Evolutionary conservation across 1,140 invertebrate species (phyloP).

Genomic region (Drosophila fuyamai): DNA sequence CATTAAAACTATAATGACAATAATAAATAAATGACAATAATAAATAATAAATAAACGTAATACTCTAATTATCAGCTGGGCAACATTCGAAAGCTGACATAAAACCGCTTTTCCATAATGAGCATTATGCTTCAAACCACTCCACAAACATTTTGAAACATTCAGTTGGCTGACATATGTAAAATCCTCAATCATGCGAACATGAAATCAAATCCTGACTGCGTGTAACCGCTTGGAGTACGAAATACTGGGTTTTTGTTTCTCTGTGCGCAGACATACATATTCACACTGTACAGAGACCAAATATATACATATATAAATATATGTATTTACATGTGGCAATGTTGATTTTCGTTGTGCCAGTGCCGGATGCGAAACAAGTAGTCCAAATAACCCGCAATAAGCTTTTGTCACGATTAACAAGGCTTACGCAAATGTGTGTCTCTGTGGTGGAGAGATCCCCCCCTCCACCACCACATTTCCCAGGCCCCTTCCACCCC

Average conservation of each 20-base stretch:
- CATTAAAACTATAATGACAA: too few species aligned
- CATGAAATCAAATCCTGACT: slow-evolving; percentile 47
- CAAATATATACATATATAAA: slow-evolving; percentile 1
- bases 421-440: slow-evolving; percentile 76
- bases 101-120: slow-evolving; percentile 22
- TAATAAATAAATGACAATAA: too few species aligned
- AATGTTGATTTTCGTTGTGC: slow-evolving; percentile 76
- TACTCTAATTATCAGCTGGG: neutral
- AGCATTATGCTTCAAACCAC: slow-evolving; percentile 35
- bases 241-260: slow-evolving; percentile 36
- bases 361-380: slow-evolving; percentile 78
- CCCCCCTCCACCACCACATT: neutral
- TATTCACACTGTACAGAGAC: neutral
- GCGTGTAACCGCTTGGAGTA: slow-evolving; percentile 41
- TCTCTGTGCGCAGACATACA: slow-evolving; percentile 44
- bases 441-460: slow-evolving; percentile 26
- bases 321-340: slow-evolving; percentile 26
- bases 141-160: slow-evolving; percentile 39
- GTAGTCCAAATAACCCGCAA: slow-evolving; percentile 82
- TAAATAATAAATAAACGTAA: too few species aligned
- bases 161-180: slow-evolving; percentile 17
- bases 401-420: slow-evolving; percentile 82
- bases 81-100: slow-evolving; percentile 6
- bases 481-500: neutral
- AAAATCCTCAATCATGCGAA: slow-evolving; percentile 45